Conservation (phyloP, 2,797 vertebrate species). For the Argyrosomus regius region DNA sequence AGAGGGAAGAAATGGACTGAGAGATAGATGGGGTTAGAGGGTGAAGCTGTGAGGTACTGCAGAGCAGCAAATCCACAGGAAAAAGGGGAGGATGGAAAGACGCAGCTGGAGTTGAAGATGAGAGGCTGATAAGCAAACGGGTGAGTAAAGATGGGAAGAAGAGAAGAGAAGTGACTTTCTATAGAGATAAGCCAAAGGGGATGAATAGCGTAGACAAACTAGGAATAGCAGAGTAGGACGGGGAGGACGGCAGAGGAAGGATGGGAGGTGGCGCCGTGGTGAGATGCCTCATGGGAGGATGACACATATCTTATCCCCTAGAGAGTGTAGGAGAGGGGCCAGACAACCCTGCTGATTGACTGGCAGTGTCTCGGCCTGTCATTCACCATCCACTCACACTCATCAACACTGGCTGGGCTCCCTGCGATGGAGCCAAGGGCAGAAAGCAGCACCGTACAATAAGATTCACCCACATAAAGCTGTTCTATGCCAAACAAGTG, state of each 20-base stretch:
- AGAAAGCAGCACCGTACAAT: conserved; percentile 52
- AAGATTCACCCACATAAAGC: conserved; percentile 45
- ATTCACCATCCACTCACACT: conserved; percentile 73
- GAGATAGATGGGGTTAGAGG: conserved; percentile 25
- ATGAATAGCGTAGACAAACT: conserved; percentile 32
- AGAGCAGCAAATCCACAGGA: conserved; percentile 36
- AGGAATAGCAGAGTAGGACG: conserved; percentile 24
- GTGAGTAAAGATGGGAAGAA: conserved; percentile 27
- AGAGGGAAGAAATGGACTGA: conserved; percentile 18
- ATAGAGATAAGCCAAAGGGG: conserved; percentile 25
- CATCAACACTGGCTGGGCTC: conserved; percentile 63
- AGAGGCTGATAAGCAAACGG: conserved; percentile 56
- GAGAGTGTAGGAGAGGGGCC: conserved; percentile 58
- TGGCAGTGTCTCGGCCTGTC: conserved; percentile 71
- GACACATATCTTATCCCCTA: conserved; percentile 71
- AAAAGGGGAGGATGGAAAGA: conserved; percentile 6
- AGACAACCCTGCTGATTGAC: conserved; percentile 77
- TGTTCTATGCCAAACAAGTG: conserved; percentile 33
- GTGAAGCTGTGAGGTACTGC: conserved; percentile 38
- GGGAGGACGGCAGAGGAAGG: conserved; percentile 30
- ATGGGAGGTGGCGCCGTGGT: conserved; percentile 35
- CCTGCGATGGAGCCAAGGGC: conserved; percentile 61
- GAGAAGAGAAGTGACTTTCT: neutral
- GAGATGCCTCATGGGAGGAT: conserved; percentile 66
- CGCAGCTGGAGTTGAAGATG: conserved; percentile 37